Evolutionary conservation across 2,888 invertebrate genomes (phyloP).

Genomic region (Pollenia labialis): DNA sequence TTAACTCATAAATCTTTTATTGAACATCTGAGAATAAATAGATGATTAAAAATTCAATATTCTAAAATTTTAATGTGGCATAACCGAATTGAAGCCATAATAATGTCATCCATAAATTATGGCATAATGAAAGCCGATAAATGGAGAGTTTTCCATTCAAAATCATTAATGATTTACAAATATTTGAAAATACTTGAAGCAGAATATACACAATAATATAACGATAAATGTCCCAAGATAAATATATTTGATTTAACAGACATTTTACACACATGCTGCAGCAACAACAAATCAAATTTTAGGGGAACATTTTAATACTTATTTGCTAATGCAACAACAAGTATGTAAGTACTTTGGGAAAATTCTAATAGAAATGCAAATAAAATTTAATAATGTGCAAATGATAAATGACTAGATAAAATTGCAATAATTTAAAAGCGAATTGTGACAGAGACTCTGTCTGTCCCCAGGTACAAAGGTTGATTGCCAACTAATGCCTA

Average conservation of each 20-base stretch:
- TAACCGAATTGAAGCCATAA: conserved; percentile 70
- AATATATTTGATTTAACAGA: conserved; percentile 44
- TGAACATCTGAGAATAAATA: conserved; percentile 35
- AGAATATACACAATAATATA: conserved; percentile 63
- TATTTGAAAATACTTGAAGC: conserved; percentile 71
- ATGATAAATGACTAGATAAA: conserved; percentile 45
- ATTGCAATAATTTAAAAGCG: conserved; percentile 25
- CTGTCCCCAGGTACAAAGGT: conserved; percentile 37
- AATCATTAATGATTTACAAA: conserved; percentile 63
- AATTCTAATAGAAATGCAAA: not conserved
- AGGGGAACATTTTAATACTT: conserved; percentile 20
- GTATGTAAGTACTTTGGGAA: conserved; percentile 10
- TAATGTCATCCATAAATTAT: conserved; percentile 72
- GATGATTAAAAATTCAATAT: conserved; percentile 68
- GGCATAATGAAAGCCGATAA: conserved; percentile 59
- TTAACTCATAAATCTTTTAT: conserved; percentile 60
- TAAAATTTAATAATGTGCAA: not conserved
- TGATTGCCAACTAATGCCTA: conserved; percentile 47
- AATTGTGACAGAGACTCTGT: conserved; percentile 26
- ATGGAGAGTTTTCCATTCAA: conserved; percentile 51
- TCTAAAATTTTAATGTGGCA: conserved; percentile 72
- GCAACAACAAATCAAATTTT: conserved; percentile 13
- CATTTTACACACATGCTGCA: not conserved
- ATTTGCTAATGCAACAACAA: not conserved
- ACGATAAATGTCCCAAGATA: conserved; percentile 64